These are phyloP conservation scores for Chiloscyllium plagiosum DNA, from an alignment of 2,113 vertebrate species.

Conservation along the genomic window DNA sequence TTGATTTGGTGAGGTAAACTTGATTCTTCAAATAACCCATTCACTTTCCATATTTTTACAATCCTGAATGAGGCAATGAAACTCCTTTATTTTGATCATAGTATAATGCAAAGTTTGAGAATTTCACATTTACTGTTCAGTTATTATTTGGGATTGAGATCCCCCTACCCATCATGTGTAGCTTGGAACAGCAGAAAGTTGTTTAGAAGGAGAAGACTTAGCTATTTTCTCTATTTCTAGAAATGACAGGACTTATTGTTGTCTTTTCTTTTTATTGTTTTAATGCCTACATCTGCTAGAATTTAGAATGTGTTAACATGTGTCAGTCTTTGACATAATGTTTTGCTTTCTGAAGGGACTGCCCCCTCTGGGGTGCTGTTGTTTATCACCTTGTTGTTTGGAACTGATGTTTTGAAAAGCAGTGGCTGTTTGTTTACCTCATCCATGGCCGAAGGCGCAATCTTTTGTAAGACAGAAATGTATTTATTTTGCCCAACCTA, in stretches of 20 bases:
- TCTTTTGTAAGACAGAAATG: not conserved
- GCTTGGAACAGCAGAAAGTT: not conserved
- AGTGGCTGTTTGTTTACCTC: not conserved
- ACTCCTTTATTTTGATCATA: not conserved
- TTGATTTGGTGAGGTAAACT: not conserved
- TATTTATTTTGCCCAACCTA: not conserved
- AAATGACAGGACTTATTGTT: not conserved
- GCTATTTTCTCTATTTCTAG: not conserved
- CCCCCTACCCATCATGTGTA: not conserved
- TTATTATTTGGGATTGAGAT: not conserved
- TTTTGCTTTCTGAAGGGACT: not conserved
- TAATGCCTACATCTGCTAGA: not conserved
- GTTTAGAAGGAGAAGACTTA: not conserved
- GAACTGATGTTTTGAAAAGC: not conserved
- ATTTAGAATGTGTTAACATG: not conserved
- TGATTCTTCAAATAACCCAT: not conserved
- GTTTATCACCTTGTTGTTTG: not conserved
- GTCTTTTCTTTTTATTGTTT: not conserved
- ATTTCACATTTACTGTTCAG: not conserved
- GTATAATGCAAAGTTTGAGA: not conserved
- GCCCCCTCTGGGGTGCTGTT: not conserved
- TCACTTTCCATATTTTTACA: not conserved
- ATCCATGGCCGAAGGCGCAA: not conserved
- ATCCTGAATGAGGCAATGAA: not conserved
- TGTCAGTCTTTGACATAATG: not conserved